Conservation (phyloP, 2,888 invertebrate genomes). For the Helicoverpa assulta region DNA sequence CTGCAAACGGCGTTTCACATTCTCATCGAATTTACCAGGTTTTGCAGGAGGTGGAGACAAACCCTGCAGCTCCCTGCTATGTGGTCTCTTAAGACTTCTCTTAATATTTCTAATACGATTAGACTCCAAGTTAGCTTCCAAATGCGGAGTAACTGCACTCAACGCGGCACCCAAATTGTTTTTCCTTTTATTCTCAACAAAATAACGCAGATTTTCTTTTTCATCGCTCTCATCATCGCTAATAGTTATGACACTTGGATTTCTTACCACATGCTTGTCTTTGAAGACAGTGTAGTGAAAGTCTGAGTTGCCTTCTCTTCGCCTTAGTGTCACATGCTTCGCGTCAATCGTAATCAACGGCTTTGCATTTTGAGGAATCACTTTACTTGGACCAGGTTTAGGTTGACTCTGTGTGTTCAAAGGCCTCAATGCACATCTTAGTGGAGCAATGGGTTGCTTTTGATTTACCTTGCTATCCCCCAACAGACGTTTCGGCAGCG, state of each 20-base stretch:
- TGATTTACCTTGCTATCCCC: conserved; percentile 50
- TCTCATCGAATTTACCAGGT: conserved; percentile 67
- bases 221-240: conserved; percentile 68
- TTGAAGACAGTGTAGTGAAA: conserved; percentile 73
- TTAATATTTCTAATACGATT: conserved; percentile 79
- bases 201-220: conserved; percentile 37
- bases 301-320: conserved; percentile 68
- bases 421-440: conserved; percentile 73
- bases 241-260: conserved; percentile 61
- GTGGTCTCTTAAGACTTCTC: conserved; percentile 81
- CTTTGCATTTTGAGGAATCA: conserved; percentile 28
- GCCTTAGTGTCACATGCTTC: conserved; percentile 72
- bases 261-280: conserved; percentile 58
- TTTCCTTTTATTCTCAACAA: conserved; percentile 53
- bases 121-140: conserved; percentile 66
- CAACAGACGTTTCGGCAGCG: conserved; percentile 72
- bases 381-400: conserved; percentile 50
- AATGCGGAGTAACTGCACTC: conserved; percentile 69
- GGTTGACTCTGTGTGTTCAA: conserved; percentile 60
- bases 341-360: conserved; percentile 64
- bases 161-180: conserved; percentile 56
- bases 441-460: conserved; percentile 18
- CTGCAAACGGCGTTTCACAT: conserved; percentile 69
- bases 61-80: conserved; percentile 81
- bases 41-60: conserved; percentile 67